Base-by-base conservation (phyloP, 2,888 invertebrate species). In the Coelopa pilipes region DNA sequence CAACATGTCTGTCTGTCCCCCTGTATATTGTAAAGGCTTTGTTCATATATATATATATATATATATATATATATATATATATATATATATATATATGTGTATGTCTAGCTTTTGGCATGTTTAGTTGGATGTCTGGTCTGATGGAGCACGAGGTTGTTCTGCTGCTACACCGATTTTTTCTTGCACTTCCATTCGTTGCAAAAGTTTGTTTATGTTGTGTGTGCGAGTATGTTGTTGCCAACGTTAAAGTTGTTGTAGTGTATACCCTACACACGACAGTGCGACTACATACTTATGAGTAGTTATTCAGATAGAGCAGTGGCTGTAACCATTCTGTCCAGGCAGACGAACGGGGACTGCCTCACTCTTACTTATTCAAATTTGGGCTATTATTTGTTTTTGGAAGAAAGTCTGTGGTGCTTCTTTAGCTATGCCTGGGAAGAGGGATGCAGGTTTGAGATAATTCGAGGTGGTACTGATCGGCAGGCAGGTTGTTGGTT, bases 101-200 rank as follows among this genome's bases (percentile, higher is more conserved):
- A 5, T 47, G 21, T 66, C 10, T 66, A 24, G 9, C 7, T 49
- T 17, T 49, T 66, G 17, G 49, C 34, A n/a, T 67, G 11, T 34
- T 34, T 34, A 34, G 34, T 34, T 34, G 34, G 34, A 34, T 34
- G 46, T 59, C 69, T 69, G 59, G 66, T 46, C 49, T 66, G 53
- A 50, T 19, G 69, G 19, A 69, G 69, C 69, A 69, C 69, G 69
- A 46, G 69, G 69, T 69, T 69, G 69, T 57, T 69, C 50, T 24
- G 50, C 66, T 21, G 24, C 50, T 15, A 46, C n/a, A 46, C 12
- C n/a, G 53, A 15, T 53, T 53, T 53, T 57, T n/a, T n/a, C 57
- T 57, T 17, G 4, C 19, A 11, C 19, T 57, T 19, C 11, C 10
- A 57, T 17, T 17, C 19, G 5, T 19, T 57, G 15, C 57, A 34